Evolutionary conservation across 2,888 invertebrate species (phyloP).

Genomic region (Punctoribates punctum): DNA sequence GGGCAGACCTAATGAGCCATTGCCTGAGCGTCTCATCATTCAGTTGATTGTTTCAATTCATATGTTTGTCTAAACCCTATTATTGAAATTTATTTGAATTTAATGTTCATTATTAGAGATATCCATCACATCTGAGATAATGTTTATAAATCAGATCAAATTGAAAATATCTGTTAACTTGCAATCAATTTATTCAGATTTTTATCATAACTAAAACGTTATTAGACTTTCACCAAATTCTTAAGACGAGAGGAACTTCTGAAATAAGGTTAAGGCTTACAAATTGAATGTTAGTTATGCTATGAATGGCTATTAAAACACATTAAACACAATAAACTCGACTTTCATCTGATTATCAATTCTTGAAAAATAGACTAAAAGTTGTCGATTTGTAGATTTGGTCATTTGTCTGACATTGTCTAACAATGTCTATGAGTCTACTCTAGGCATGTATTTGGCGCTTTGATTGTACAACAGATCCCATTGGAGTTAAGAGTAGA

Average conservation of each 20-base stretch:
- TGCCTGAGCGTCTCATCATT: not conserved
- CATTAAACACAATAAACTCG: too few species aligned
- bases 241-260: not conserved
- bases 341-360: too few species aligned
- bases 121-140: not conserved
- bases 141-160: not conserved
- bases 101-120: not conserved
- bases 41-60: not conserved
- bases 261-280: not conserved
- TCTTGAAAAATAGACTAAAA: too few species aligned
- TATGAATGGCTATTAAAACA: too few species aligned
- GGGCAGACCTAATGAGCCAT: not conserved
- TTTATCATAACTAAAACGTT: not conserved
- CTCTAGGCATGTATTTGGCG: conserved; percentile 2
- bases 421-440: too few species aligned
- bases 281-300: too few species aligned
- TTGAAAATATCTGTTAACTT: not conserved
- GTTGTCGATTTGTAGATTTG: too few species aligned
- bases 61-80: not conserved
- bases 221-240: not conserved
- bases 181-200: not conserved
- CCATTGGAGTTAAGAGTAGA: not conserved
- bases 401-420: too few species aligned
- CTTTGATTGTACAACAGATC: not conserved
- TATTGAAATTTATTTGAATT: conserved; percentile 10